Evolutionary conservation across 2,797 vertebrate genomes (phyloP).

Genomic region (Miichthys miiuy): DNA sequence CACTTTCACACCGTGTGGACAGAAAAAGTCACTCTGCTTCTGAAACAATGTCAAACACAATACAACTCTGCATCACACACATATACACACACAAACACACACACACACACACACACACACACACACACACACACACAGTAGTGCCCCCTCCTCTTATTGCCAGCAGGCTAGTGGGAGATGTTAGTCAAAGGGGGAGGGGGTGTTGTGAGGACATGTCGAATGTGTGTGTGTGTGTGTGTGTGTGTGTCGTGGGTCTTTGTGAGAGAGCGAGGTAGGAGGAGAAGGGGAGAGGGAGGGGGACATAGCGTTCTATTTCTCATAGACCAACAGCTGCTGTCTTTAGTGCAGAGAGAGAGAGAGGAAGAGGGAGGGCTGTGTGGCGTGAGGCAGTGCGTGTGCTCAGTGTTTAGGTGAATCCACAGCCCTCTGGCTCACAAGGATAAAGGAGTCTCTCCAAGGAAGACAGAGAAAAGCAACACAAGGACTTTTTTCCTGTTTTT

Average conservation of each 20-base stretch:
- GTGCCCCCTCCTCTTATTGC: slow-evolving; percentile 66
- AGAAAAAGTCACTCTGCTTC: slow-evolving; percentile 69
- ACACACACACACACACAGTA: slow-evolving; percentile 57
- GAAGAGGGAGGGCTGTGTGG: slow-evolving; percentile 79
- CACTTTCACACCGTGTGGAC: slow-evolving; percentile 70
- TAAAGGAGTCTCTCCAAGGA: slow-evolving; percentile 77
- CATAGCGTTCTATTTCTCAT: slow-evolving; percentile 85
- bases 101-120: slow-evolving; percentile 43
- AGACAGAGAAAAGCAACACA: slow-evolving; percentile 51
- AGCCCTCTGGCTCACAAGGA: slow-evolving; percentile 82
- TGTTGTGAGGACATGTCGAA: slow-evolving; percentile 77
- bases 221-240: slow-evolving; percentile 48
- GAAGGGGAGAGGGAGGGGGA: slow-evolving; percentile 72
- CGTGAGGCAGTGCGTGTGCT: slow-evolving; percentile 81
- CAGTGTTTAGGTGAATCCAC: slow-evolving; percentile 84
- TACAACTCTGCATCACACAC: slow-evolving; percentile 54
- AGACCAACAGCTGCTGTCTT: slow-evolving; percentile 85
- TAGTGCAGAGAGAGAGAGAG: slow-evolving; percentile 66
- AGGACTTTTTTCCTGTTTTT: slow-evolving; percentile 37
- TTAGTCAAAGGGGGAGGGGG: slow-evolving; percentile 82
- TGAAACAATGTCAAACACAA: slow-evolving; percentile 79
- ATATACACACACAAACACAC: slow-evolving; percentile 59
- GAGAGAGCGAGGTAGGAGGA: slow-evolving; percentile 76
- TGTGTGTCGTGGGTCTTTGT: slow-evolving; percentile 82
- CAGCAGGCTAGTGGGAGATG: slow-evolving; percentile 82